Conservation (phyloP, 2,888 invertebrate genomes). For the Neoascia interrupta region DNA sequence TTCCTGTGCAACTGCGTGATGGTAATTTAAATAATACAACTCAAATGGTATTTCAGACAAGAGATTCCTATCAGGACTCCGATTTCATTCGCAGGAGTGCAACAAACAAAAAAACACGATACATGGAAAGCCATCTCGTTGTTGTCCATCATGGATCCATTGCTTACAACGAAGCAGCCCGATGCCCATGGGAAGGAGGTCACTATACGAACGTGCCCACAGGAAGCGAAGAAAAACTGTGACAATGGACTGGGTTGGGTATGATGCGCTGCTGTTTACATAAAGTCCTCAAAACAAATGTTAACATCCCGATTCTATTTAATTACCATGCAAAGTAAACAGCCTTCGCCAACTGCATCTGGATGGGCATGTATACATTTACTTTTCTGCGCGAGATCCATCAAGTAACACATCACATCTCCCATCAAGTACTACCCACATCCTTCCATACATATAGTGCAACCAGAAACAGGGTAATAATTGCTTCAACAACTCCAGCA, state of each 20-base stretch:
- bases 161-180: neutral
- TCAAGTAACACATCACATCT: constrained; percentile 11
- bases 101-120: neutral
- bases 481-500: constrained; percentile 41
- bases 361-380: neutral
- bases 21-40: constrained; percentile 76
- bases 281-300: too few relatives aligned
- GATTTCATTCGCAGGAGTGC: constrained; percentile 32
- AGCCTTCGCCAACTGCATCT: neutral
- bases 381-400: constrained; percentile 6
- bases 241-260: too few relatives aligned
- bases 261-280: too few relatives aligned
- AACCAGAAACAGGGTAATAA: constrained; percentile 50
- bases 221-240: neutral
- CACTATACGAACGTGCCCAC: constrained; percentile 7
- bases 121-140: neutral
- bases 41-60: constrained; percentile 39
- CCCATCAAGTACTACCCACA: constrained; percentile 25
- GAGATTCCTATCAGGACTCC: constrained; percentile 44
- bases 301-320: constrained; percentile 32
- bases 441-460: constrained; percentile 10
- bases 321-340: constrained; percentile 41
- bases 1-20: constrained; percentile 70
- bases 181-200: constrained; percentile 45
- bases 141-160: constrained; percentile 32